Evolutionary conservation across 2,888 invertebrate genomes (phyloP).

Genomic region (Lordiphosa andalusiaca): DNA sequence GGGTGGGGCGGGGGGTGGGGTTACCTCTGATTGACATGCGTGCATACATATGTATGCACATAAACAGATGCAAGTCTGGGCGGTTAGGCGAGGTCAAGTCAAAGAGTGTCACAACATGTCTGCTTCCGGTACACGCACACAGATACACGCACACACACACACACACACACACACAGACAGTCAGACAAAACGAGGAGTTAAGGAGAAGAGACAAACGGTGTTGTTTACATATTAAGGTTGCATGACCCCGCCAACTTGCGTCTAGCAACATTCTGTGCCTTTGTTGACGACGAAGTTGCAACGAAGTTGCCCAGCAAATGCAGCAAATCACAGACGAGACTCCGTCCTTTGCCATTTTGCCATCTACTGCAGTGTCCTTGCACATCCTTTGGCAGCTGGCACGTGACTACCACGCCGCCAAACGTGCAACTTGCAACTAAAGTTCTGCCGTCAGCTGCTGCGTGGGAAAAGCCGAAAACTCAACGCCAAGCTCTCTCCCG

Average conservation of each 20-base stretch:
- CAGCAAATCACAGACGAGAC: slow-evolving; percentile 9
- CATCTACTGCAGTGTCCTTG: background rate
- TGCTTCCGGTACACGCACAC: slow-evolving; percentile 69
- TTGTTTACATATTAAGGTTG: slow-evolving; percentile 79
- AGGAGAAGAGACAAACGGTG: slow-evolving; percentile 53
- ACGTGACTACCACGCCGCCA: slow-evolving; percentile 36
- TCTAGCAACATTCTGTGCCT: slow-evolving; percentile 7
- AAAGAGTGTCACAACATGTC: slow-evolving; percentile 76
- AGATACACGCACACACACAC: slow-evolving; percentile 33
- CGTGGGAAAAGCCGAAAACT: slow-evolving; percentile 13
- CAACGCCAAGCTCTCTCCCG: slow-evolving; percentile 8
- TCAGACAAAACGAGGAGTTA: slow-evolving; percentile 31
- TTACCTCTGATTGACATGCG: slow-evolving; percentile 67
- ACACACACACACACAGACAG: slow-evolving; percentile 39
- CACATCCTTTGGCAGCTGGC: slow-evolving; percentile 10
- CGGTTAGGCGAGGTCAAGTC: slow-evolving; percentile 66
- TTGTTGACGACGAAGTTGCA: slow-evolving; percentile 28
- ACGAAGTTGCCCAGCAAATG: slow-evolving; percentile 18
- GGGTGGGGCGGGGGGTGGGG: too few relatives aligned
- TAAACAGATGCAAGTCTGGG: slow-evolving; percentile 10
- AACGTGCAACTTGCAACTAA: slow-evolving; percentile 27
- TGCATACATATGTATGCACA: slow-evolving; percentile 33
- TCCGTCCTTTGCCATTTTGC: slow-evolving; percentile 3
- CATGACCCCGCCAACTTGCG: slow-evolving; percentile 68
- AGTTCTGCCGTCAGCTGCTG: slow-evolving; percentile 33